Base-by-base conservation (phyloP, 2,113 vertebrate species). In the Clarias macrocephalus region DNA sequence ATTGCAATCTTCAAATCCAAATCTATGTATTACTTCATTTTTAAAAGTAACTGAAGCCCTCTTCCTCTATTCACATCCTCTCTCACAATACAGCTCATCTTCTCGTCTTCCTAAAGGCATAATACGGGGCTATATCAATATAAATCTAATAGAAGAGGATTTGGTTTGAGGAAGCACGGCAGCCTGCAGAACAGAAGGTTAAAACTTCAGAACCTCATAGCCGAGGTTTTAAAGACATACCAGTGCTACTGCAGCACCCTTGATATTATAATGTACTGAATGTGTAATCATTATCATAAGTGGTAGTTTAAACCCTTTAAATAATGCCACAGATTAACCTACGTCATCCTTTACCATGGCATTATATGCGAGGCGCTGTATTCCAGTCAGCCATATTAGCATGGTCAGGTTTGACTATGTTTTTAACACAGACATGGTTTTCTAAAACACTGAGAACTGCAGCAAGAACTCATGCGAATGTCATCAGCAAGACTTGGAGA, bases 401-500 rank as follows among this genome's bases (percentile, higher is more conserved):
- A 18, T 70, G 48, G 18, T 48, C 63, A 25, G 56, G 37, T 77
- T 62, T 11, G 28, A 28, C 42, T 66, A 23, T 57, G 16, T 37
- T 30, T 86, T 79, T 80, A 68, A 66, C 5, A 65, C 33, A 25
- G 21, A 79, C 80, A 72, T 23, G 25, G 80, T 42, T 30, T 84
- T 25, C 57, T 60, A 28, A 12, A 37, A 56, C 52, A 75, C 72
- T 5, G 0, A 57, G 21, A 48, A 54, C 37, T 28, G 28, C 56
- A 60, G 73, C 25, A 19, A 73, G 48, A 52, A 56, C 85, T 80
- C 57, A 86, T 90, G 88, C n/a, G 21, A 90, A 89, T 88, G 90
- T 86, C 90, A 90, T 90, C 86, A 89, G 72, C 68, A 5, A 33
- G 59, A 30, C 48, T 4, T 4, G 65, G 25, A 82, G 81, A 90